These are phyloP conservation scores for Scortum barcoo DNA, from an alignment of 2,113 vertebrate species.

Conservation along the genomic window DNA sequence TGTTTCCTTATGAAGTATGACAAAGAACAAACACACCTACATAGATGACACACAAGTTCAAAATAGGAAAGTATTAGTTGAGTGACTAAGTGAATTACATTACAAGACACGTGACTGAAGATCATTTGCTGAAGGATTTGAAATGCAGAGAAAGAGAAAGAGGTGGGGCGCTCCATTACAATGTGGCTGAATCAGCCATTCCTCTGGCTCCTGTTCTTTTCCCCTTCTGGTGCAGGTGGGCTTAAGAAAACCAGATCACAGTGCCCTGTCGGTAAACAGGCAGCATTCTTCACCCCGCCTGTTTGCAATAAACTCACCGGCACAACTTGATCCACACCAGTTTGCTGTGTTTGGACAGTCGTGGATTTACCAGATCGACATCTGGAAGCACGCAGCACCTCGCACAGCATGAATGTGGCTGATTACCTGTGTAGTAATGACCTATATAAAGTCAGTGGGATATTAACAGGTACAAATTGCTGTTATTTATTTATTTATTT, in stretches of 20 bases:
- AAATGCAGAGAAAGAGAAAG: neutral
- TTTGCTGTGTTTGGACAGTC: constrained; percentile 44
- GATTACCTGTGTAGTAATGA: constrained; percentile 28
- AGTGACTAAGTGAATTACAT: constrained; percentile 1
- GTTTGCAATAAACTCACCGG: constrained; percentile 57
- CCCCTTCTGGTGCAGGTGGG: constrained; percentile 42
- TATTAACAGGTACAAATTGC: constrained; percentile 41
- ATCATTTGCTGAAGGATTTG: neutral
- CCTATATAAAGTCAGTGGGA: constrained; percentile 15
- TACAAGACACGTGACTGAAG: neutral
- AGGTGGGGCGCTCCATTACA: too few species aligned
- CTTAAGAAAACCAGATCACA: constrained; percentile 55
- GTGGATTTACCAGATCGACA: constrained; percentile 39
- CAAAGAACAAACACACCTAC: constrained; percentile 15
- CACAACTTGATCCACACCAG: constrained; percentile 56
- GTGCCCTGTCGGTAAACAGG: constrained; percentile 51
- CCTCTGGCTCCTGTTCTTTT: neutral
- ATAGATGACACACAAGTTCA: neutral
- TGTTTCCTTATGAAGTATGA: constrained; percentile 8
- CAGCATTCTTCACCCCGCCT: constrained; percentile 48
- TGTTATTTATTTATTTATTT: too few species aligned
- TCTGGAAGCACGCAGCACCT: constrained; percentile 25
- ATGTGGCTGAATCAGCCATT: neutral
- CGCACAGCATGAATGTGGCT: constrained; percentile 18
- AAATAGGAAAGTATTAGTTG: constrained; percentile 11